Evolutionary conservation across 2,888 invertebrate species (phyloP).

Genomic region (Orchesellides sinensis): DNA sequence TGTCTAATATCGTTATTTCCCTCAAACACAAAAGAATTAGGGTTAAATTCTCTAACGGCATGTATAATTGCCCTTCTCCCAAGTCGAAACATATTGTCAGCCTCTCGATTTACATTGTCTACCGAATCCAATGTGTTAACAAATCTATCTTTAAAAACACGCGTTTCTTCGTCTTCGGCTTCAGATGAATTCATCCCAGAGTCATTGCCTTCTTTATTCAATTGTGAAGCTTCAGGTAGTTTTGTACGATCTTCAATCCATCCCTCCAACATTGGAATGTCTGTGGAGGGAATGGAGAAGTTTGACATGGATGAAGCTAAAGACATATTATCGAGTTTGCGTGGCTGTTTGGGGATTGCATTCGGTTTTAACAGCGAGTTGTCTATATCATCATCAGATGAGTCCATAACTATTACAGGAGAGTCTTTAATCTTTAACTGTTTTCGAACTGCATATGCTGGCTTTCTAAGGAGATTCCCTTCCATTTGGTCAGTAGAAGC

Average conservation of each 20-base stretch:
- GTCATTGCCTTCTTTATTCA: no score
- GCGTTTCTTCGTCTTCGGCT: not conserved
- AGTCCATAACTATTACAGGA: not conserved
- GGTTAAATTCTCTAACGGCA: conserved; percentile 50
- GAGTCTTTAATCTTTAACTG: not conserved
- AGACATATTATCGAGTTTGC: not conserved
- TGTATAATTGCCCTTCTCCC: conserved; percentile 52
- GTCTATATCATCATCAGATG: not conserved
- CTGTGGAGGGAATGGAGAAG: conserved; percentile 68
- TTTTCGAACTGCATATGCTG: not conserved
- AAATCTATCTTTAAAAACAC: not conserved
- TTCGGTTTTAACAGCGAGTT: not conserved
- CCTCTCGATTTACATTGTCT: not conserved
- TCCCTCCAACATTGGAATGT: conserved; percentile 57
- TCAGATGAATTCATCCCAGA: not conserved
- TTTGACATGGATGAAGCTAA: not conserved
- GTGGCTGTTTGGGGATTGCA: not conserved
- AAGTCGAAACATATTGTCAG: conserved; percentile 8
- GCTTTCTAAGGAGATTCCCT: not conserved
- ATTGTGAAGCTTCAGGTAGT: not conserved
- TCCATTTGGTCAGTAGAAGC: not conserved
- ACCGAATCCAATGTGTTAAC: not conserved
- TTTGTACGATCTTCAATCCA: conserved; percentile 54
- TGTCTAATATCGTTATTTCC: conserved; percentile 44
- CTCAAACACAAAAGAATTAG: conserved; percentile 42